A percentile compares a stretch with the other conserved stretches of the same genome.
Evolutionary conservation across 1,140 invertebrate species (phyloP).

Genomic region (Zaprionus camerounensis): DNA sequence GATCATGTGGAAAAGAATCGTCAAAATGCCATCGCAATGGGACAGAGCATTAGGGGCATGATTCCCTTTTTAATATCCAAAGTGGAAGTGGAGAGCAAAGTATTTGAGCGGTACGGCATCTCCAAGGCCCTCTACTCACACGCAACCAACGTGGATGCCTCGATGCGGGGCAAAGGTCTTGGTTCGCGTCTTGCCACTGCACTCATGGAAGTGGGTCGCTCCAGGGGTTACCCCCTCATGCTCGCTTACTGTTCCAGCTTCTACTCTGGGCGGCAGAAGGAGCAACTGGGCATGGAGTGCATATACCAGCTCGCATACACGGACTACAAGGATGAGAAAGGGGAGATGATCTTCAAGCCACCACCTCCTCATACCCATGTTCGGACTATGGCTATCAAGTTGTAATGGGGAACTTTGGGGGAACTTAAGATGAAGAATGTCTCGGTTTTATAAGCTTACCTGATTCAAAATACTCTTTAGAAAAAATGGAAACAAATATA

Average conservation of each 20-base stretch:
- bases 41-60: conserved; percentile 24
- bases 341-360: conserved; percentile 39
- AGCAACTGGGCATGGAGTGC: conserved; percentile 49
- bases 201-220: conserved; percentile 54
- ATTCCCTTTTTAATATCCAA: conserved; percentile 24
- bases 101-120: conserved; percentile 43
- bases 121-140: conserved; percentile 46
- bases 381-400: conserved; percentile 40
- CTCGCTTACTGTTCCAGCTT: conserved; percentile 49
- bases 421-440: no score
- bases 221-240: conserved; percentile 48
- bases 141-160: conserved; percentile 40
- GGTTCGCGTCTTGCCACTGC: conserved; percentile 39
- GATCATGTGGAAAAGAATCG: conserved; percentile 46
- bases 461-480: no score
- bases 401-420: conserved; percentile 12
- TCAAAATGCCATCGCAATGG: conserved; percentile 15
- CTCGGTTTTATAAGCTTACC: no score
- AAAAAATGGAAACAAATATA: no score
- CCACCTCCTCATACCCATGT: conserved; percentile 39
- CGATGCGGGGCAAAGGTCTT: conserved; percentile 52
- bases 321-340: conserved; percentile 43
- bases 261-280: conserved; percentile 52
- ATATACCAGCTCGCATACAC: conserved; percentile 30
- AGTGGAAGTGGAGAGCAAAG: conserved; percentile 39